Conservation (phyloP, 64 coral and sea anemone species). For the Trachythela sp. region DNA sequence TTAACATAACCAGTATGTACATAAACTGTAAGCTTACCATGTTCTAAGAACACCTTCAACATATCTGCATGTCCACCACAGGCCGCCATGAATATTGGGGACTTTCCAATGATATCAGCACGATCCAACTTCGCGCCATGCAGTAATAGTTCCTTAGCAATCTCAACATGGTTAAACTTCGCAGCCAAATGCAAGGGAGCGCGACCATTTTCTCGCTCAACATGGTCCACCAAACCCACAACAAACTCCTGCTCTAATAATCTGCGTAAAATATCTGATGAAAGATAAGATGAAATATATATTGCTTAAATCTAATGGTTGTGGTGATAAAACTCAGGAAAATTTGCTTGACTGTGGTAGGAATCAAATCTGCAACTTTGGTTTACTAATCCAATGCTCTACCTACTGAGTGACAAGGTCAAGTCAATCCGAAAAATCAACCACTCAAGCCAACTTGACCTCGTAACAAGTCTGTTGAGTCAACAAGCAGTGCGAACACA, state of each 20-base stretch:
- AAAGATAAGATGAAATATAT: neutral
- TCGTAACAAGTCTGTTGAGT: too few species aligned
- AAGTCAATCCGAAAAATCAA: too few species aligned
- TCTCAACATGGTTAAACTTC: neutral
- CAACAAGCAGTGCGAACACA: too few species aligned
- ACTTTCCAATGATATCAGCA: neutral
- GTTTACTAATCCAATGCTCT: too few species aligned
- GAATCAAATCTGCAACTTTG: too few species aligned
- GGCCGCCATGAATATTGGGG: neutral
- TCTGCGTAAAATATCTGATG: neutral
- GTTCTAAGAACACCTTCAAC: neutral
- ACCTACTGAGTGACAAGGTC: too few species aligned
- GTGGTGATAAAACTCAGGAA: too few species aligned
- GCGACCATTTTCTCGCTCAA: neutral
- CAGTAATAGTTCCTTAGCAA: neutral
- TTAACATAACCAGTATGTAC: too few species aligned
- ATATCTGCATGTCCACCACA: neutral
- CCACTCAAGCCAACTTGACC: too few species aligned
- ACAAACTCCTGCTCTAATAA: neutral
- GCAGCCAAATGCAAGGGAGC: conserved; percentile 9
- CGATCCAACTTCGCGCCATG: neutral
- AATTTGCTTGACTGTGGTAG: too few species aligned
- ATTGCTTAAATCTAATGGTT: neutral
- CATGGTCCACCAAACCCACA: neutral
- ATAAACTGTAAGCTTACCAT: neutral